Conservation (phyloP, 1,140 invertebrate species). For the Probaryconus sp. region DNA sequence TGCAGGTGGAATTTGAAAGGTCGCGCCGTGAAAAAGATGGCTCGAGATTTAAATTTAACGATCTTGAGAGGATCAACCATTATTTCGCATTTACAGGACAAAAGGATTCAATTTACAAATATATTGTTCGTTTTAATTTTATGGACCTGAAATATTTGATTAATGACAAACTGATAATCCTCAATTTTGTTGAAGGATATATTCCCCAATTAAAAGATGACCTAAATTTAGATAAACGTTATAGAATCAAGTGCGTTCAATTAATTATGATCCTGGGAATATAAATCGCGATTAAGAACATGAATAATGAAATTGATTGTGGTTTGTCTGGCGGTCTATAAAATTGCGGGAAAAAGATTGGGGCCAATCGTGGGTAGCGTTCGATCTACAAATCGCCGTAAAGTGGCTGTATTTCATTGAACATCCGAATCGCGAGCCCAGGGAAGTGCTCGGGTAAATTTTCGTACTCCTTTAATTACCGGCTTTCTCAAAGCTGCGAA, state of each 20-base stretch:
- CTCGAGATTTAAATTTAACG: conserved; percentile 31
- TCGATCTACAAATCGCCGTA: conserved; percentile 37
- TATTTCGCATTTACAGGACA: conserved; percentile 24
- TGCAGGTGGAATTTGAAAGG: conserved; percentile 40
- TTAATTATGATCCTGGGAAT: conserved; percentile 16
- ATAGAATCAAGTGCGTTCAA: background rate
- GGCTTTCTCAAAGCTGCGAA: conserved; percentile 32
- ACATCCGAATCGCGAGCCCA: conserved; percentile 38
- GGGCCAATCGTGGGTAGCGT: conserved; percentile 1
- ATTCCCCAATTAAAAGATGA: too few relatives aligned
- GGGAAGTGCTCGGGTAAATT: conserved; percentile 47
- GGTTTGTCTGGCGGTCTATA: conserved; percentile 27
- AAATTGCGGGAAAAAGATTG: conserved; percentile 30
- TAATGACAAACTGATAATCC: background rate
- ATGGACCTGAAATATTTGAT: too few relatives aligned
- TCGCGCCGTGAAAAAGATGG: conserved; percentile 35
- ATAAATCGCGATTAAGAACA: conserved; percentile 40
- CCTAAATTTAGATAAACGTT: too few relatives aligned
- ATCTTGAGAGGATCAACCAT: background rate
- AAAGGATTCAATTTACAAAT: conserved; percentile 16
- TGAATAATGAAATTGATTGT: conserved; percentile 41
- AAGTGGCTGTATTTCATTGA: conserved; percentile 52
- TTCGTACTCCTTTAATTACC: conserved; percentile 56
- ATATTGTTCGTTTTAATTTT: too few relatives aligned
- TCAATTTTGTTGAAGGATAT: too few relatives aligned